These are phyloP conservation scores for Chrysolophus pictus DNA, from an alignment of 2,797 vertebrate genomes.

Conservation along the genomic window DNA sequence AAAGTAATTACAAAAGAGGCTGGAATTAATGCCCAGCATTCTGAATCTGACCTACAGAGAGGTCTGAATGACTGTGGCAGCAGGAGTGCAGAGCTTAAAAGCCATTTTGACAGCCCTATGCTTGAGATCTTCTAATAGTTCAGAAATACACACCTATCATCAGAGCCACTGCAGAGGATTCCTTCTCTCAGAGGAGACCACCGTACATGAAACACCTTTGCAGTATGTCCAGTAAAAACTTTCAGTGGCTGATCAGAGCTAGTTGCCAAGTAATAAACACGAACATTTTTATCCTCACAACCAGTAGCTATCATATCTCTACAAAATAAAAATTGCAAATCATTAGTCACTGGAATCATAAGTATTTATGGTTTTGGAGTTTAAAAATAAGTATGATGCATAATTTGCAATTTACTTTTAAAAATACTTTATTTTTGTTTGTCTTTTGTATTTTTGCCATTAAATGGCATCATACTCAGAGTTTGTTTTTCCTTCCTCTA, in stretches of 20 bases:
- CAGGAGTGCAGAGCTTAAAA: not conserved
- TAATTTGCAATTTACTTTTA: not conserved
- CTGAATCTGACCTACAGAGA: not conserved
- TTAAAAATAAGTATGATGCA: not conserved
- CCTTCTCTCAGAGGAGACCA: conserved; percentile 98
- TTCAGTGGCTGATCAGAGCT: conserved; percentile 96
- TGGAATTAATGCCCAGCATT: not conserved
- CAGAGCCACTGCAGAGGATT: conserved; percentile 95
- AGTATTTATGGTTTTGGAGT: not conserved
- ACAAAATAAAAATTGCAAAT: conserved; percentile 10
- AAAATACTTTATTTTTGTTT: not conserved
- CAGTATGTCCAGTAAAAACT: conserved; percentile 92
- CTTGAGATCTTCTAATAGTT: not conserved
- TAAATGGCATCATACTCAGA: not conserved
- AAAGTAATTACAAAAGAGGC: not conserved
- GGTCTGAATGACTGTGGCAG: not conserved
- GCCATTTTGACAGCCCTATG: not conserved
- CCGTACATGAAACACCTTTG: conserved; percentile 95
- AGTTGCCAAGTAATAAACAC: conserved; percentile 95
- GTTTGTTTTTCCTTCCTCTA: not conserved
- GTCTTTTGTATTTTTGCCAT: not conserved
- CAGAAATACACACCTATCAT: conserved; percentile 87
- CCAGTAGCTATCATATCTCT: conserved; percentile 99
- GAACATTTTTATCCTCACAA: conserved; percentile 95
- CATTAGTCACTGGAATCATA: not conserved